Conservation (phyloP, 2,797 vertebrate species). For the Anniella stebbinsi region DNA sequence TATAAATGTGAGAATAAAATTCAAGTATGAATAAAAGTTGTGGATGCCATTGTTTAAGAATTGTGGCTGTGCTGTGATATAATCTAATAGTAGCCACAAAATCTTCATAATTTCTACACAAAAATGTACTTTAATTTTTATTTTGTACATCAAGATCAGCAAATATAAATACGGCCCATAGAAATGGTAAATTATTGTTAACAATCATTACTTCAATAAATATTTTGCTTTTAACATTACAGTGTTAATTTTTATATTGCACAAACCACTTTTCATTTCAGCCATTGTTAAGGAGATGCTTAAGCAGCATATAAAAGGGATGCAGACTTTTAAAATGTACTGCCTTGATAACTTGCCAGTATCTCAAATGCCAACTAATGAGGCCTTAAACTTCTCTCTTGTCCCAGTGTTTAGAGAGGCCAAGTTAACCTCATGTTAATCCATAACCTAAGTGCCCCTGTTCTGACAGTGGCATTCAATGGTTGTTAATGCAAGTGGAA, state of each 20-base stretch:
- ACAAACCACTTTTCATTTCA: not conserved
- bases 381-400: too few species aligned
- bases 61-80: not conserved
- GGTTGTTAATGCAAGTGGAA: too few species aligned
- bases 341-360: not conserved
- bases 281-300: not conserved
- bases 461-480: too few species aligned
- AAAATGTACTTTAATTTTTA: not conserved
- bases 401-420: too few species aligned
- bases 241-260: not conserved
- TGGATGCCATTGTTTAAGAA: not conserved
- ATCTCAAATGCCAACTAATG: not conserved
- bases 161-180: not conserved
- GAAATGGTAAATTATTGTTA: not conserved
- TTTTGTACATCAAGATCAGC: not conserved
- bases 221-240: not conserved
- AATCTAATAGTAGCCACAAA: not conserved
- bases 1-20: not conserved
- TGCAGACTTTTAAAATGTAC: not conserved
- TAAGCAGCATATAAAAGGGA: not conserved
- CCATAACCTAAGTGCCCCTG: too few species aligned
- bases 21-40: not conserved
- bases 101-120: not conserved
- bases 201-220: not conserved
- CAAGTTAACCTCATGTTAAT: too few species aligned